These are phyloP conservation scores for Trissolcus basalis DNA, from an alignment of 1,140 invertebrate species.

Conservation along the genomic window DNA sequence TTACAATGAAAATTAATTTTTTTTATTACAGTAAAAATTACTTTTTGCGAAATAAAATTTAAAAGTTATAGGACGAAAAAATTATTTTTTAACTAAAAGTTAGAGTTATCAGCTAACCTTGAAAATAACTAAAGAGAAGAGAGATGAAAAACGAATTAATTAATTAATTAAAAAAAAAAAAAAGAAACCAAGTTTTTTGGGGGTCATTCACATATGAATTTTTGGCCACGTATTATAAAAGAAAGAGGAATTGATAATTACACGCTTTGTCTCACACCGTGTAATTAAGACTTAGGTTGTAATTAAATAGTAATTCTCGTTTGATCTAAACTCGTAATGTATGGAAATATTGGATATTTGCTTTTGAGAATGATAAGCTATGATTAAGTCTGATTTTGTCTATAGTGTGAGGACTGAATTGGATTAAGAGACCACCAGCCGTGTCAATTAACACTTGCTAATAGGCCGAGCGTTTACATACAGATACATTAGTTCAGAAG, in stretches of 20 bases:
- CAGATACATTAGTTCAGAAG: constrained; percentile 53
- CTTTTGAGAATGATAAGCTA: constrained; percentile 22
- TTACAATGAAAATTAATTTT: too few relatives aligned
- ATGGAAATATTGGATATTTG: constrained; percentile 22
- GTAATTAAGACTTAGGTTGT: constrained; percentile 15
- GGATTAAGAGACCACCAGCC: constrained; percentile 54
- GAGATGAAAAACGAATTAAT: too few relatives aligned
- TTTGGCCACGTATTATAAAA: constrained; percentile 6
- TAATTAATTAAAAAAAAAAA: too few relatives aligned
- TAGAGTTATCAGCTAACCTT: too few relatives aligned
- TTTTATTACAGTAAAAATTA: too few relatives aligned
- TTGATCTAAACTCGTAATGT: constrained; percentile 14
- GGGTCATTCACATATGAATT: constrained; percentile 8
- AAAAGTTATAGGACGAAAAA: too few relatives aligned
- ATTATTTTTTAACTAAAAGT: too few relatives aligned
- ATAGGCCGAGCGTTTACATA: constrained; percentile 61
- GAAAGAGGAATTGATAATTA: constrained; percentile 6
- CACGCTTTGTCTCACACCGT: background rate
- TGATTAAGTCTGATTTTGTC: constrained; percentile 43
- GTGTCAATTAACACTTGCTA: constrained; percentile 68
- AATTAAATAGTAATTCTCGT: constrained; percentile 34
- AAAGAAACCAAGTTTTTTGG: too few relatives aligned
- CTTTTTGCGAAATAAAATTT: too few relatives aligned
- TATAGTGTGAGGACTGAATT: constrained; percentile 27
- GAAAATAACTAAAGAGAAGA: too few relatives aligned